Base-by-base conservation (phyloP, 2,797 vertebrate species). In the Toxotes lorentzi region DNA sequence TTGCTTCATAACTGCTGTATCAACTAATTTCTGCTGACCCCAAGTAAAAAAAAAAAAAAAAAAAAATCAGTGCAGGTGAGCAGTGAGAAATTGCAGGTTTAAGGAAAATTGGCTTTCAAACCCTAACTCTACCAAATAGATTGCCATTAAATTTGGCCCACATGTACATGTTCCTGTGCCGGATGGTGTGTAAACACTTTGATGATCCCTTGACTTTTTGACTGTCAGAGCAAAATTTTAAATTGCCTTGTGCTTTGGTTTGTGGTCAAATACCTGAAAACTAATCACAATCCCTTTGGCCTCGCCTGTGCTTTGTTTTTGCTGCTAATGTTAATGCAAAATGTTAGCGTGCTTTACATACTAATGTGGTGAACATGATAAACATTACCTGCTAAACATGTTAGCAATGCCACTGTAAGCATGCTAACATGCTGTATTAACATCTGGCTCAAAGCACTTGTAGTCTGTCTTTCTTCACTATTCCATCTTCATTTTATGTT, bases 401-500 rank as follows among this genome's bases (percentile, higher is more conserved):
- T 14, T 27, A 24, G 12, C 4, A 14, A 14, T 53, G 11, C 50
- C 23, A 5, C 7, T 5, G 2, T 41, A 21, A 67, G 40, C 10
- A 7, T 21, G n/a, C 40, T 21, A 16, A 2, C 24, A 17, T 16
- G 17, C n/a, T 38, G 32, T 9, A 17, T 41, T 66, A 5, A 5
- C 43, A 23, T 48, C 4, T 13, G 6, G n/a, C 40, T 62, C 17
- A 7, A 23, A 17, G 35, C n/a, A 17, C n/a, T 4, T 24, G 14
- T 32, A 9, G 21, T 64, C 47, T 30, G 30, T 58, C 32, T 70
- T 23, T 4, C 17, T 57, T 68, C 40, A 53, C 27, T 27, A 13
- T 56, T 69, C 27, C 70, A n/a, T 62, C 54, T 61, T 59, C 45
- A 78, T 78, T 71, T 81, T 2, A 27, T 53, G 50, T 48, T 47